A percentile compares a stretch with the other conserved stretches of the same genome.
Conservation (phyloP, 2,113 vertebrate species). For the Electrona antarctica region DNA sequence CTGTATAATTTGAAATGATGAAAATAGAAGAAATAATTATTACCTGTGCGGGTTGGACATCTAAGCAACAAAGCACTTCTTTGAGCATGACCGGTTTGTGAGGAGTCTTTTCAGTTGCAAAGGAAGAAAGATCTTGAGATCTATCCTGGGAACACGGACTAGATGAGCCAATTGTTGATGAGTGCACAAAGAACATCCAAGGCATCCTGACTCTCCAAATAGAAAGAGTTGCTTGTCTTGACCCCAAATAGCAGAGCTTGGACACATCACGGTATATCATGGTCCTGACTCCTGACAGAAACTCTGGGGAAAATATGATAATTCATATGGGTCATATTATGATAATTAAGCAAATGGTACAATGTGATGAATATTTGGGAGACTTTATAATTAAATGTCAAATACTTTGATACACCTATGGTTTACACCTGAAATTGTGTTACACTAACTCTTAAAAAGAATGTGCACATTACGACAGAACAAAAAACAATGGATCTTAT, state of each 20-base stretch:
- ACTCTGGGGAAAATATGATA: slow-evolving; percentile 20
- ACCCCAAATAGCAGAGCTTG: slow-evolving; percentile 16
- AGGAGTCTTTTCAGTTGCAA: slow-evolving; percentile 45
- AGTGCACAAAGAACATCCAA: slow-evolving; percentile 45
- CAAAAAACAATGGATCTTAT: too few relatives aligned
- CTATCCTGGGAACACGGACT: slow-evolving; percentile 18
- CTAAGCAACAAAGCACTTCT: slow-evolving; percentile 71
- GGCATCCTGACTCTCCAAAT: slow-evolving; percentile 41
- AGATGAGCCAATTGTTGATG: slow-evolving; percentile 24
- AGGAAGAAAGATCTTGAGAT: slow-evolving; percentile 21
- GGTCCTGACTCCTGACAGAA: slow-evolving; percentile 20
- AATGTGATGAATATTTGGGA: not conserved
- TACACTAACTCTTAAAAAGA: too few relatives aligned
- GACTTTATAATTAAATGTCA: too few relatives aligned
- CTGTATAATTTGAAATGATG: too few relatives aligned
- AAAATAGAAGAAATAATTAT: slow-evolving; percentile 21
- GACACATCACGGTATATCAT: slow-evolving; percentile 40
- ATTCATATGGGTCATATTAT: too few relatives aligned
- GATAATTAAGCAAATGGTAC: slow-evolving; percentile 12
- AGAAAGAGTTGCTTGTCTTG: slow-evolving; percentile 41
- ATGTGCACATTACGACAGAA: too few relatives aligned
- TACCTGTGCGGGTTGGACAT: slow-evolving; percentile 69
- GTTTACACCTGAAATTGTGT: too few relatives aligned
- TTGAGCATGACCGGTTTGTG: slow-evolving; percentile 73
- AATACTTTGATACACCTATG: too few relatives aligned